phyloP scores from a whole-genome alignment of 1,140 invertebrate species.

The Cyphomyrmex costatus region DNA sequence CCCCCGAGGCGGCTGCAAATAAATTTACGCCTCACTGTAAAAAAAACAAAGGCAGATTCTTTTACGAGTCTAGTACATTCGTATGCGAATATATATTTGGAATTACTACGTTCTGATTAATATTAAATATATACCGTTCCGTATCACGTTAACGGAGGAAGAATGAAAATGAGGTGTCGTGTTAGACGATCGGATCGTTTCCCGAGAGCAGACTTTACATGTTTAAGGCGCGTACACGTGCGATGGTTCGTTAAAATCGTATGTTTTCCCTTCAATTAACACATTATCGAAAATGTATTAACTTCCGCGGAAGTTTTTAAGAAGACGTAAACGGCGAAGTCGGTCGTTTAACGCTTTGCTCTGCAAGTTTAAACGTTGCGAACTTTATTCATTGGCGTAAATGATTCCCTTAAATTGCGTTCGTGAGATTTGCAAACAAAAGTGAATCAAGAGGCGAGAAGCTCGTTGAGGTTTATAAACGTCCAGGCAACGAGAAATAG shows the following conservation, averaged over 20 bases:
- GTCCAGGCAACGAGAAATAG: slow-evolving; percentile 38
- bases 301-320: background rate
- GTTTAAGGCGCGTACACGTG: background rate
- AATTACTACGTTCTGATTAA: slow-evolving; percentile 40
- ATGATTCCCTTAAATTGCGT: slow-evolving; percentile 75
- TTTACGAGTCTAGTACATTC: background rate
- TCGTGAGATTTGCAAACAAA: slow-evolving; percentile 75
- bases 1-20: slow-evolving; percentile 10
- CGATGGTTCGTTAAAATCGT: background rate
- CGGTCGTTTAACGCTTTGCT: slow-evolving; percentile 33
- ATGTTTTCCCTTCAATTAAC: slow-evolving; percentile 36
- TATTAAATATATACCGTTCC: slow-evolving; percentile 23
- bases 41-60: slow-evolving; percentile 18
- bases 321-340: background rate
- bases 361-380: slow-evolving; percentile 26
- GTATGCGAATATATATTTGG: slow-evolving; percentile 39
- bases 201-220: background rate
- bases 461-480: slow-evolving; percentile 69
- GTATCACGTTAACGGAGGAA: background rate
- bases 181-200: slow-evolving; percentile 18
- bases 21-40: slow-evolving; percentile 36
- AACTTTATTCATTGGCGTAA: slow-evolving; percentile 72
- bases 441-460: slow-evolving; percentile 72
- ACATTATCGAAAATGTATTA: slow-evolving; percentile 45
- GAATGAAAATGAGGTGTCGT: background rate